Percentiles rank a stretch among this genome's conserved stretches.
phyloP scores from a whole-genome alignment of 1,140 invertebrate genomes.

The Lepidurus packardi region DNA sequence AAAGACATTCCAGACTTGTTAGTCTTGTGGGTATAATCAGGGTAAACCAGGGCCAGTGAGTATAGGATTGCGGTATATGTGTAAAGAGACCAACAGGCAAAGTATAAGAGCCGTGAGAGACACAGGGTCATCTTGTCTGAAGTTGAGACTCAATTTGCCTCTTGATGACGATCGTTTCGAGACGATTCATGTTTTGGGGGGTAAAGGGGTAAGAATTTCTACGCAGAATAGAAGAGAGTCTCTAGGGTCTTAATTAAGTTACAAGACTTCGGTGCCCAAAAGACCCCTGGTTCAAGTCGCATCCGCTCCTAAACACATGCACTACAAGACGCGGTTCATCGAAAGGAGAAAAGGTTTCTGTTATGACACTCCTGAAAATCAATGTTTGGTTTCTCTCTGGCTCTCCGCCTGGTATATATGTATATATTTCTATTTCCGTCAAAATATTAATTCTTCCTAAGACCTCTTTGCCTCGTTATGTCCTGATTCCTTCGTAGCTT shows the following conservation, averaged over 20 bases:
- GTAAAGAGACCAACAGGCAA: slow-evolving; percentile 9
- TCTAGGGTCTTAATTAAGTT: slow-evolving; percentile 10
- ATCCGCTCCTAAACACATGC: neutral
- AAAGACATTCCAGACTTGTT: neutral
- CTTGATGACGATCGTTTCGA: slow-evolving; percentile 14
- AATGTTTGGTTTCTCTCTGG: neutral
- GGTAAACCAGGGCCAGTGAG: neutral
- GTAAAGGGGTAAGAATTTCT: neutral
- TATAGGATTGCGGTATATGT: neutral
- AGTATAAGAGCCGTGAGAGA: slow-evolving; percentile 9
- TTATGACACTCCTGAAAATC: neutral
- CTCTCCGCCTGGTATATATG: neutral
- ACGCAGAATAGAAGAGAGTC: neutral
- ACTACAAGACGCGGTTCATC: neutral
- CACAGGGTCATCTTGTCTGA: slow-evolving; percentile 9
- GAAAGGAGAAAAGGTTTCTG: neutral
- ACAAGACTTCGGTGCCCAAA: neutral
- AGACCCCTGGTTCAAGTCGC: neutral
- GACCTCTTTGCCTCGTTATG: neutral
- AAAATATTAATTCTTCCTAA: neutral
- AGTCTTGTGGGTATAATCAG: neutral
- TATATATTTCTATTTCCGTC: neutral
- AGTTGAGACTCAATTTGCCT: slow-evolving; percentile 14
- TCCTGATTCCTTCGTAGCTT: too few relatives aligned
- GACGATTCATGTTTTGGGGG: neutral